phyloP scores from a whole-genome alignment of 2,888 invertebrate species.

The Sminthurinus aureus region DNA sequence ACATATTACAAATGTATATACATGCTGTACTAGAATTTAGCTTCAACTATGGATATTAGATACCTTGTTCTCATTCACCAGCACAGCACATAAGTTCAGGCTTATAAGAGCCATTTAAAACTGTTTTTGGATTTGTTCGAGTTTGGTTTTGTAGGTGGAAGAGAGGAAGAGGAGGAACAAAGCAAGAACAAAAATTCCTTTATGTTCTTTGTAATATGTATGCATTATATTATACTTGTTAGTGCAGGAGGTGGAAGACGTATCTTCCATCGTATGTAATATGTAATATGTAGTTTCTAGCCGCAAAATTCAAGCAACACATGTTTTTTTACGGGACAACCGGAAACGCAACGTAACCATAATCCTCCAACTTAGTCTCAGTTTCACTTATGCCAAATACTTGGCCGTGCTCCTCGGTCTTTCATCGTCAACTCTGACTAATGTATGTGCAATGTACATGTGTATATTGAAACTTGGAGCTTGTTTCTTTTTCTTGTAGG shows the following conservation, averaged over 20 bases:
- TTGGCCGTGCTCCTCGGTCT: neutral
- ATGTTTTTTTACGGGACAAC: conserved; percentile 44
- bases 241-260: conserved; percentile 17
- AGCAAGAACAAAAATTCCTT: conserved; percentile 3
- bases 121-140: neutral
- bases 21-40: neutral
- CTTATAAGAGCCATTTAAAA: neutral
- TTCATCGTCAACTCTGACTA: neutral
- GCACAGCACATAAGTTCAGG: too few relatives aligned
- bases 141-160: neutral
- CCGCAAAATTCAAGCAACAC: conserved; percentile 46
- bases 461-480: too few relatives aligned
- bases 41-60: neutral
- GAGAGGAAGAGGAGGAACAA: neutral
- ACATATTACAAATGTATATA: neutral
- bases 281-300: conserved; percentile 10
- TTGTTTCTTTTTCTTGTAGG: too few relatives aligned
- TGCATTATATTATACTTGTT: too few relatives aligned
- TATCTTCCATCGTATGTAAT: conserved; percentile 12
- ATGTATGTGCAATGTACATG: too few relatives aligned
- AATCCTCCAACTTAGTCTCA: neutral
- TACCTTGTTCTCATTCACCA: neutral
- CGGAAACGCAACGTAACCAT: conserved; percentile 40
- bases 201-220: conserved; percentile 9
- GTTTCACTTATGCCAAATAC: neutral